Conservation (phyloP, 2,797 vertebrate species). For the Crocidura indochinensis region DNA sequence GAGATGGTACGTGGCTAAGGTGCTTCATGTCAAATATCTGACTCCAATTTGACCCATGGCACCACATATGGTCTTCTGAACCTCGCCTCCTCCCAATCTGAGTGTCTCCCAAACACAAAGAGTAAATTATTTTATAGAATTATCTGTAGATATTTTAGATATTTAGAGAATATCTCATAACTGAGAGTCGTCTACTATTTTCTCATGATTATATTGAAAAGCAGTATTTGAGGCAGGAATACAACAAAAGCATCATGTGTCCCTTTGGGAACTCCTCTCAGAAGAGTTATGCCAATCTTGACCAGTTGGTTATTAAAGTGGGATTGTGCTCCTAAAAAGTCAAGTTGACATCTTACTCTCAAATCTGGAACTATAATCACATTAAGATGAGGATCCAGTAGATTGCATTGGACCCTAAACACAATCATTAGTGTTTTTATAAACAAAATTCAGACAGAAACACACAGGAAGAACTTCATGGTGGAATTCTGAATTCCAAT, state of each 20-base stretch:
- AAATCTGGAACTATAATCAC: constrained; percentile 13
- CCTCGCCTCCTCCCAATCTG: no score
- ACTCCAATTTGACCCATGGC: no score
- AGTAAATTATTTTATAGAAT: constrained; percentile 3
- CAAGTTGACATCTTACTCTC: neutral
- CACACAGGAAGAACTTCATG: neutral
- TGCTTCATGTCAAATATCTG: no score
- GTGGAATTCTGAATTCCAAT: neutral
- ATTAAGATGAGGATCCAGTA: neutral
- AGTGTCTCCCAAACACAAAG: no score
- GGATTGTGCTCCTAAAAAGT: constrained; percentile 25
- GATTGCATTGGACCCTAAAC: constrained; percentile 14
- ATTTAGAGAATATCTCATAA: neutral
- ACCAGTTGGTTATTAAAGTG: neutral
- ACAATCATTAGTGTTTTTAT: neutral
- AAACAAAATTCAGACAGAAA: constrained; percentile 27
- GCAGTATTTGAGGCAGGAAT: neutral
- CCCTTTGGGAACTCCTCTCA: neutral
- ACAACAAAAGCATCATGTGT: neutral
- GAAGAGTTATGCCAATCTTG: neutral
- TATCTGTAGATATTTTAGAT: no score
- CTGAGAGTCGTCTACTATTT: neutral
- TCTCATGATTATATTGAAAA: neutral
- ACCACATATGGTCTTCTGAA: no score
- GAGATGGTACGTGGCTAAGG: no score